Evolutionary conservation across 2,888 invertebrate genomes (phyloP), one percentile per base, ranked within the genome.

Genomic region (Caenorhabditis sp.): DNA sequence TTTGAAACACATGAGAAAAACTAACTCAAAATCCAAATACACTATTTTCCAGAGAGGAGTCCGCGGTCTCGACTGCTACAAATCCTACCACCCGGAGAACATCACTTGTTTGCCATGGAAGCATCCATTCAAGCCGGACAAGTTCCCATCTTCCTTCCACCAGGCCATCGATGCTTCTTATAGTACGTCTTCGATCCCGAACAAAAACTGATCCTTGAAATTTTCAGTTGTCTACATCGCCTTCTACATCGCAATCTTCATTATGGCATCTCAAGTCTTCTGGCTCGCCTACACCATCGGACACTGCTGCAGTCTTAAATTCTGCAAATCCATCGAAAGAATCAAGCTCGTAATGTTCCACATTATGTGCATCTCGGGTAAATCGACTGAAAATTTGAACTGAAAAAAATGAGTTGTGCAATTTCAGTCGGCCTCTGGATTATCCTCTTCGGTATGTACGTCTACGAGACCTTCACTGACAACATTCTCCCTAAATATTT

Each of bases 21-120:
- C n/a, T n/a, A n/a, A n/a, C n/a, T n/a, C n/a, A n/a, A n/a, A n/a
- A n/a, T n/a, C n/a, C n/a, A n/a, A n/a, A n/a, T n/a, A n/a, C n/a
- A n/a, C n/a, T n/a, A n/a, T n/a, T n/a, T n/a, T n/a, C n/a, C 61
- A 84, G 83, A 58, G 83, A 59, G 83, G 83, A 66, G 80, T 84
- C 8, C 74, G 83, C 19, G 80, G 80, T 10, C 63, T 58, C 6
- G 83, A 84, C 54, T 84, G 83, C 28, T 80, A 70, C 31, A 58
- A 51, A 38, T 24, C n/a, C 8, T 26, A 7, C n/a, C 56, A 56
- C 1, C 70, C 66, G 3, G 35, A 54, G 26, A 63, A 56, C 16
- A 66, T 80, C n/a, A 49, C 61, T 14, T 84, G 83, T 44, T 47
- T 84, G 16, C 80, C 75, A 41, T 84, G 83, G 83, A 70, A 59